Evolutionary conservation across 2,888 invertebrate genomes (phyloP).

Genomic region (Lumbricus terrestris): DNA sequence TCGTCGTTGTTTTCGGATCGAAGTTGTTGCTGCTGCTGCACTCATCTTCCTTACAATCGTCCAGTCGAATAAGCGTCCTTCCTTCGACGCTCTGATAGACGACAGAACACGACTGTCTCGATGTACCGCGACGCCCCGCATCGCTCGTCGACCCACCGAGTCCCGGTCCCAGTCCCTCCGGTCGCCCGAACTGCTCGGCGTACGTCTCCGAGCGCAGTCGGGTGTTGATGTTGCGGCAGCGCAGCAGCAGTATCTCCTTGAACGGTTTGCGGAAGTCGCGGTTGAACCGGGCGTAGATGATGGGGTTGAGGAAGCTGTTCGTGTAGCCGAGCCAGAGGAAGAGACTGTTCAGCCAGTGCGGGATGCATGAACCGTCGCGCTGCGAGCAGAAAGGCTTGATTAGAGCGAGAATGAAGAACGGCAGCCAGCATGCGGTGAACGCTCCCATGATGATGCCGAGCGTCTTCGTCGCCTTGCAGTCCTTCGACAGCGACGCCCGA

Average conservation of each 20-base stretch:
- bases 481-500: conserved; percentile 53
- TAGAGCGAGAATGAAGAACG: conserved; percentile 90
- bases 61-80: not conserved
- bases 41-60: not conserved
- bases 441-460: conserved; percentile 94
- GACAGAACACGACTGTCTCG: not conserved
- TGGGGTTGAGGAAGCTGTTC: conserved; percentile 90
- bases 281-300: conserved; percentile 92
- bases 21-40: not conserved
- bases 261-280: conserved; percentile 93
- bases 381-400: conserved; percentile 61
- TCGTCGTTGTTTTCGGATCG: not conserved
- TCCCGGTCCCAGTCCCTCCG: conserved; percentile 38
- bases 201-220: conserved; percentile 58
- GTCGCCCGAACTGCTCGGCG: conserved; percentile 52
- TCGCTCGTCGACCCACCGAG: conserved; percentile 16
- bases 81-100: conserved; percentile 12
- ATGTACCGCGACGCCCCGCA: not conserved
- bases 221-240: conserved; percentile 56
- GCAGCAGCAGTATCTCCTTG: conserved; percentile 81
- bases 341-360: conserved; percentile 46
- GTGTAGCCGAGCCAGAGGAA: conserved; percentile 72
- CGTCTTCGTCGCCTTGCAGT: conserved; percentile 90
- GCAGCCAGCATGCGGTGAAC: conserved; percentile 89
- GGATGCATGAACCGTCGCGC: conserved; percentile 42